These are phyloP conservation scores for Numida meleagris DNA, from an alignment of 2,113 vertebrate genomes.

Conservation along the genomic window DNA sequence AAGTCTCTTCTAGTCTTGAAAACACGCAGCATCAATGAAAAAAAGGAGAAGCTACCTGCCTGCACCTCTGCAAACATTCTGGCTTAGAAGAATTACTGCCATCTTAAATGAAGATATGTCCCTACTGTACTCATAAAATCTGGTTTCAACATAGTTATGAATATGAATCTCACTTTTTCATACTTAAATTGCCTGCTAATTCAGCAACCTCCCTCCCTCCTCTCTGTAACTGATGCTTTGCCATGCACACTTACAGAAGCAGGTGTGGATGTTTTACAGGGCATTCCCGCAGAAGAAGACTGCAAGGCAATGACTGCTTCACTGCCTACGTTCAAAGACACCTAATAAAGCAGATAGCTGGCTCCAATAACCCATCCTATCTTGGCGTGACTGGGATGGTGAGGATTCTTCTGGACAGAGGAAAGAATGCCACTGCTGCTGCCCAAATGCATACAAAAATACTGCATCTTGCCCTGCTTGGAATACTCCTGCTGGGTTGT, in stretches of 20 bases:
- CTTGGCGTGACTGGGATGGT: rapidly evolving
- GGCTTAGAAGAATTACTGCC: background rate
- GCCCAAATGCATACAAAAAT: background rate
- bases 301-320: background rate
- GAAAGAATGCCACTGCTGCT: background rate
- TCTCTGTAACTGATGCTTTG: background rate
- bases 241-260: background rate
- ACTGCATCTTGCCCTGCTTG: background rate
- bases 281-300: rapidly evolving
- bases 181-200: background rate
- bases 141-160: background rate
- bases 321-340: background rate
- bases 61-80: background rate
- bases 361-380: background rate
- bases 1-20: background rate
- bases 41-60: background rate
- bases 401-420: background rate
- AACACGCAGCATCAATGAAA: background rate
- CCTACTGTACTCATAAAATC: background rate
- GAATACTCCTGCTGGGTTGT: background rate
- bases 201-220: background rate
- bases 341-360: background rate
- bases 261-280: rapidly evolving
- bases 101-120: background rate
- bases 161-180: slow-evolving; percentile 17